A percentile compares a stretch with the other conserved stretches of the same genome.
Conservation (phyloP, 2,113 vertebrate species). For the Ceyx cyanopectus region DNA sequence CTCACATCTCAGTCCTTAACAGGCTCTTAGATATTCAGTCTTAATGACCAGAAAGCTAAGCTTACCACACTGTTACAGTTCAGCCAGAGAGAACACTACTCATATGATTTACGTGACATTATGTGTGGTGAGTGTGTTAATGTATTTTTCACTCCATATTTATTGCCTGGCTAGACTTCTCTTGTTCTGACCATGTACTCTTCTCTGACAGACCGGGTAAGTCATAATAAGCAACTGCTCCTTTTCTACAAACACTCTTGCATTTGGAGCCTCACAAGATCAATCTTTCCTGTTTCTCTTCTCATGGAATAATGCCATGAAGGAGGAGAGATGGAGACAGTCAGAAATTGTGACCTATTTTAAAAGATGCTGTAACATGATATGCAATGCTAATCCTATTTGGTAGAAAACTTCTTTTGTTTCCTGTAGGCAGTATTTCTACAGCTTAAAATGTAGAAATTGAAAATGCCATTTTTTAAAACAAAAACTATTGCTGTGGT, state of each 20-base stretch:
- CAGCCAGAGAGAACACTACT: not conserved
- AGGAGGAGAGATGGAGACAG: not conserved
- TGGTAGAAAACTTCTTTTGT: not conserved
- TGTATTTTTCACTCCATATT: slow-evolving; percentile 16
- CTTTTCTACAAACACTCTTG: slow-evolving; percentile 55
- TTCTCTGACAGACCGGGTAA: slow-evolving; percentile 21
- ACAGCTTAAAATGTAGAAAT: not conserved
- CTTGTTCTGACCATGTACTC: slow-evolving; percentile 7
- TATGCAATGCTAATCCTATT: not conserved
- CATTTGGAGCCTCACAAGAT: not conserved
- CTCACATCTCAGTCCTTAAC: not conserved
- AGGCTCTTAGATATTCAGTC: not conserved
- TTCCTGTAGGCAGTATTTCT: not conserved
- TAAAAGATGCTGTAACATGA: not conserved
- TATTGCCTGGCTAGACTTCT: slow-evolving; percentile 21
- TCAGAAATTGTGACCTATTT: not conserved
- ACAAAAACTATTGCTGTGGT: not conserved
- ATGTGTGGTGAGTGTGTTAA: slow-evolving; percentile 43
- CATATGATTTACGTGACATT: slow-evolving; percentile 36
- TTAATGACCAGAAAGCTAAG: not conserved
- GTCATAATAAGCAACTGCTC: slow-evolving; percentile 57
- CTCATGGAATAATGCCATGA: not conserved
- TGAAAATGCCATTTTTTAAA: too few species aligned
- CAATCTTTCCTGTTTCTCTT: slow-evolving; percentile 26
- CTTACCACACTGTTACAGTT: not conserved